A percentile compares a stretch with the other conserved stretches of the same genome.
These are phyloP conservation scores for Diaphora mendica DNA, from an alignment of 2,888 invertebrate species.

Conservation along the genomic window DNA sequence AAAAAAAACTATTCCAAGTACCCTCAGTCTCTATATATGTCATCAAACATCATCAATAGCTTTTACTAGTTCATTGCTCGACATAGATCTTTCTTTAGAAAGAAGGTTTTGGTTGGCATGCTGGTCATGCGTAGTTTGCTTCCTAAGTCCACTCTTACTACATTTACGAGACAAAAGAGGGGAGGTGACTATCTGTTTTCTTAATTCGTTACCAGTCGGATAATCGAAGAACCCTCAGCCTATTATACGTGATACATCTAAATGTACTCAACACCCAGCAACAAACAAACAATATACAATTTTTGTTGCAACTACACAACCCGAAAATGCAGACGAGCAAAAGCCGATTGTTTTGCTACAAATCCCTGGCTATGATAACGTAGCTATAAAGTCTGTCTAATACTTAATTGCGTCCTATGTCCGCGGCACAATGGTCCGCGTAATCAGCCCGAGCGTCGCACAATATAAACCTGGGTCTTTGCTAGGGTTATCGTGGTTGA, in stretches of 20 bases:
- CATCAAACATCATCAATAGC: no score
- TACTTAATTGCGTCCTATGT: slow-evolving; percentile 81
- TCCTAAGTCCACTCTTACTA: no score
- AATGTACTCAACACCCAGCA: not conserved
- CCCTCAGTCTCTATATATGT: no score
- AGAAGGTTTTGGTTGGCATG: no score
- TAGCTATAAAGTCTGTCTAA: slow-evolving; percentile 68
- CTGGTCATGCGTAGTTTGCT: no score
- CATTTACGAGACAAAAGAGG: no score
- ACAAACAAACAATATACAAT: slow-evolving; percentile 15
- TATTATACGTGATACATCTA: not conserved
- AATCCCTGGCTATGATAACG: slow-evolving; percentile 50
- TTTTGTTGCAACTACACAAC: slow-evolving; percentile 22
- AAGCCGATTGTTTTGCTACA: slow-evolving; percentile 33
- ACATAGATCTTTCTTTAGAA: no score
- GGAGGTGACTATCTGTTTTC: no score
- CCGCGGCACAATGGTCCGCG: slow-evolving; percentile 73
- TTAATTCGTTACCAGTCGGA: no score
- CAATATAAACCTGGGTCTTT: slow-evolving; percentile 63
- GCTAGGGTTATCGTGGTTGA: slow-evolving; percentile 54
- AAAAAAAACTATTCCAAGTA: no score
- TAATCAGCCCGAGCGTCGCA: slow-evolving; percentile 72
- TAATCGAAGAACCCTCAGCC: not conserved
- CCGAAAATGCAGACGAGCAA: slow-evolving; percentile 20
- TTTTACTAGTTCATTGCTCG: no score